Evolutionary conservation across 2,113 vertebrate species (phyloP), one percentile per base, ranked within the genome.

Genomic region (cat (Felis catus)): DNA sequence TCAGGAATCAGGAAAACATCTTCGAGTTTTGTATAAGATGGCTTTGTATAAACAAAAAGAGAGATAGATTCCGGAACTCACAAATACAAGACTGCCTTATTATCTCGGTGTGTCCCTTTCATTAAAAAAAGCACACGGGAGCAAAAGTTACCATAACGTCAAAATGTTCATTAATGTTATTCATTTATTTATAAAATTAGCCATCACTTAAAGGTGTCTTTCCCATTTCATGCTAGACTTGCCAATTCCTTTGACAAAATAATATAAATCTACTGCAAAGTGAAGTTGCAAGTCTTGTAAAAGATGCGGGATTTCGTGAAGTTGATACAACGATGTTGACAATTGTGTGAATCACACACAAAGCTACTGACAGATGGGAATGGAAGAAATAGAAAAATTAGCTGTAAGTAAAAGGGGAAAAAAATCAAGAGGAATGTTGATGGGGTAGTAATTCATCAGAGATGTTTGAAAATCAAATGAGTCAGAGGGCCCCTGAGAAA

Each of bases 391-490:
- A 85, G 68, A 93, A 91, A 93, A 91, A 48, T 73, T 33, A 88
- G 31, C 55, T 84, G 45, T 86, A 89, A 90, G 25, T 68, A 78
- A 91, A 55, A 88, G 63, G 73, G 33, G 11, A 15, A 94, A 58
- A 95, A 94, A 68, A 74, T 45, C 90, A 95, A 85, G 70, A 41
- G 65, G 78, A 71, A 91, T n/a, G 33, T 73, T 81, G 76, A 83
- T 58, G 53, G 45, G 79, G 83, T 66, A 87, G 25, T 84, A 93
- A 92, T 83, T 96, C n/a, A 92, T 90, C 87, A 95, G 86, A 87
- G 93, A 93, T 93, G 36, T 78, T 91, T 95, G 73, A 89, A 96
- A 97, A 93, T 84, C 68, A 95, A 55, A 89, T 78, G 71, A 63
- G 63, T 81, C 82, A 91, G 68, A 63, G 53, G 48, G 6, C 39